A percentile compares a stretch with the other conserved stretches of the same genome.
Conservation (phyloP, 2,888 invertebrate species). For the Herminia tarsipennalis region DNA sequence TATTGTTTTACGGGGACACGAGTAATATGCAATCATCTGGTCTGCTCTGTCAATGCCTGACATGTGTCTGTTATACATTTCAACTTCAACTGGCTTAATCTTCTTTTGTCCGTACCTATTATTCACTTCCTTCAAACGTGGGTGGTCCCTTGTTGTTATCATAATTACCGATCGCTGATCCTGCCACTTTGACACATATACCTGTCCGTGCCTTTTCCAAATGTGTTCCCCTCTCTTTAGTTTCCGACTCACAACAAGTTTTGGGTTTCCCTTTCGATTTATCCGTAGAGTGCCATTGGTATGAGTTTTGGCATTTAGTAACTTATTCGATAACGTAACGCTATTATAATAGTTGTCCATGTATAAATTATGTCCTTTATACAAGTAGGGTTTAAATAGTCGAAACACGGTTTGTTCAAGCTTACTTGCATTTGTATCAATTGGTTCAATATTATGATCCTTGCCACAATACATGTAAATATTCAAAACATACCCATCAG, state of each 20-base stretch:
- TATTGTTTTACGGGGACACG: slow-evolving; percentile 18
- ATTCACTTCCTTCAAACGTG: neutral
- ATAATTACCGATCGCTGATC: neutral
- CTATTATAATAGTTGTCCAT: too few relatives aligned
- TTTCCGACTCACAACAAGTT: neutral
- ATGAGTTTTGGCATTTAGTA: neutral
- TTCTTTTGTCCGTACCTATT: neutral
- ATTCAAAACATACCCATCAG: too few relatives aligned
- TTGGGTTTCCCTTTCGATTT: neutral
- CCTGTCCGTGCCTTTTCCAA: neutral
- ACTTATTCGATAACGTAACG: neutral
- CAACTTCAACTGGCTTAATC: neutral
- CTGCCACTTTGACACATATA: too few relatives aligned
- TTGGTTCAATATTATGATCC: too few relatives aligned
- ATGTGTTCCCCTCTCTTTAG: neutral
- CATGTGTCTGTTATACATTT: slow-evolving; percentile 2
- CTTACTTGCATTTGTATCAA: too few relatives aligned
- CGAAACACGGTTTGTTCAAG: too few relatives aligned
- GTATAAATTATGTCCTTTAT: neutral
- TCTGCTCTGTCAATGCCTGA: slow-evolving; percentile 22
- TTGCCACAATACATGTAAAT: too few relatives aligned
- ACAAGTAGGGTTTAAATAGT: too few relatives aligned
- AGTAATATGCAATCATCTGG: slow-evolving; percentile 24
- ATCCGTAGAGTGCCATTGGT: neutral
- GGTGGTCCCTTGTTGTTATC: neutral